Evolutionary conservation across 2,888 invertebrate genomes (phyloP).

Genomic region (Yponomeuta cagnagella): DNA sequence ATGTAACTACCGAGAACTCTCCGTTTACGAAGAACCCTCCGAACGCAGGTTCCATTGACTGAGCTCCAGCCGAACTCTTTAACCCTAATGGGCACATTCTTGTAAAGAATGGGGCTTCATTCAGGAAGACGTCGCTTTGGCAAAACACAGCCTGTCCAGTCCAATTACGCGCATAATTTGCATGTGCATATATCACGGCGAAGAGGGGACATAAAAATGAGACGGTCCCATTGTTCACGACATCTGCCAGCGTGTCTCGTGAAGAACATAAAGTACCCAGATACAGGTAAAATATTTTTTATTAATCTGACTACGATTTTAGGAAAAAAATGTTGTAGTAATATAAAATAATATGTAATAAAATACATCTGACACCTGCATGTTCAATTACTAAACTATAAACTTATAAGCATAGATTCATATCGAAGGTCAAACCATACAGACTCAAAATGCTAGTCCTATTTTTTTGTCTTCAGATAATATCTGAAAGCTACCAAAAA

Average conservation of each 20-base stretch:
- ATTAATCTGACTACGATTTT: not conserved
- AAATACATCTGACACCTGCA: too few species aligned
- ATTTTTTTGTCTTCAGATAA: too few species aligned
- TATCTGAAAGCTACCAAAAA: too few species aligned
- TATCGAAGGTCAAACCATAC: too few species aligned
- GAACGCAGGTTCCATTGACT: not conserved
- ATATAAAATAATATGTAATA: too few species aligned
- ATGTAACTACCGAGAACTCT: too few species aligned
- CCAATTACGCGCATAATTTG: conserved; percentile 5
- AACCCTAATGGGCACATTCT: not conserved
- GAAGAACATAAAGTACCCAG: too few species aligned
- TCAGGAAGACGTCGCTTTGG: conserved; percentile 3
- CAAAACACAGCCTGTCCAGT: conserved; percentile 8
- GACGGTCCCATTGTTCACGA: not conserved
- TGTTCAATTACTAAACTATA: too few species aligned
- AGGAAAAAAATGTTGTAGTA: too few species aligned
- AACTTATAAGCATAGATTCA: too few species aligned
- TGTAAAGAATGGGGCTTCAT: not conserved
- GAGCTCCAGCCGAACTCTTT: not conserved
- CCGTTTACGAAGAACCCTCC: not conserved
- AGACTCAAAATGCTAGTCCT: too few species aligned
- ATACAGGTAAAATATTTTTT: not conserved
- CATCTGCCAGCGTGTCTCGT: not conserved
- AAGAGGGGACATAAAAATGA: not conserved
- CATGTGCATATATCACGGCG: not conserved